Evolutionary conservation across 2,113 vertebrate species (phyloP).

Genomic region (Sorex fumeus): DNA sequence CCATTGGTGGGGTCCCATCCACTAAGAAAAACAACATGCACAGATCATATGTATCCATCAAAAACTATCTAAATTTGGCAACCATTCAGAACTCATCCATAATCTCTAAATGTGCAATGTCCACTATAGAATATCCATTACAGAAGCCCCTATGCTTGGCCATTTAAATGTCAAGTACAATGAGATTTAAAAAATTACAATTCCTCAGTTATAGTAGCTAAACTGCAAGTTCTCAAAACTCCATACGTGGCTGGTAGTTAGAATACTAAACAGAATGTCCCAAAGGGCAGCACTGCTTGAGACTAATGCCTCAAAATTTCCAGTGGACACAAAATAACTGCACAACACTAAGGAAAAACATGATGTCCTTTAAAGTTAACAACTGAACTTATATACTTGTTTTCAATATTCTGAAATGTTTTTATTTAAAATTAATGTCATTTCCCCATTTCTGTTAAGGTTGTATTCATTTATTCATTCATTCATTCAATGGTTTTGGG

Average conservation of each 20-base stretch:
- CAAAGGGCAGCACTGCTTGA: not conserved
- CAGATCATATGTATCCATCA: accelerated
- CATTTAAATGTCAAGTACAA: not conserved
- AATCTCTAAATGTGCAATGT: not conserved
- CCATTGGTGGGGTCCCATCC: not conserved
- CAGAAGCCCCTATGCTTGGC: not conserved
- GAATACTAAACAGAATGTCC: not conserved
- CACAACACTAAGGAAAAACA: not conserved
- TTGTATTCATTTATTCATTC: too few species aligned
- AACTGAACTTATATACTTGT: too few species aligned
- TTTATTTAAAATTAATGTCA: too few species aligned
- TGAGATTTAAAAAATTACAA: not conserved
- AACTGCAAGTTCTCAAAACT: not conserved
- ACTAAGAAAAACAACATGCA: accelerated
- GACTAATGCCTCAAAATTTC: not conserved
- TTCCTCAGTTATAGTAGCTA: not conserved
- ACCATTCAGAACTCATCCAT: not conserved
- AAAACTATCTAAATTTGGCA: not conserved
- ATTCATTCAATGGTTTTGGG: too few species aligned
- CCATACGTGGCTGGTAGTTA: not conserved
- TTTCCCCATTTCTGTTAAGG: too few species aligned
- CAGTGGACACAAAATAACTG: not conserved
- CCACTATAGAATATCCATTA: not conserved
- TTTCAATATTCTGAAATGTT: too few species aligned
- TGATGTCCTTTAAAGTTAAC: not conserved